phyloP scores from a whole-genome alignment of 2,113 vertebrate species.

The Anguilla japonica region DNA sequence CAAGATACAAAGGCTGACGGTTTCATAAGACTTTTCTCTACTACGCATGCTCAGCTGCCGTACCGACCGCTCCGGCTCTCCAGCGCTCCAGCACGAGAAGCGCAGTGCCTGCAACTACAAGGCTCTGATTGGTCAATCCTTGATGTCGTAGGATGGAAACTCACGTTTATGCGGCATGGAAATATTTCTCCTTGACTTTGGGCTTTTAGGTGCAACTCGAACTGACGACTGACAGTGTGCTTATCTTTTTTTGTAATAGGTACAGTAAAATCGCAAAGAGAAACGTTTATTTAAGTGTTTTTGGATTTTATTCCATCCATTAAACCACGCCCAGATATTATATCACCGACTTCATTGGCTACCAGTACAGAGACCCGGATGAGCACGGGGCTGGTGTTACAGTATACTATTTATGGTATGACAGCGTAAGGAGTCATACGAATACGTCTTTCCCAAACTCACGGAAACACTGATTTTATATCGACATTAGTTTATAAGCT shows the following conservation, averaged over 20 bases:
- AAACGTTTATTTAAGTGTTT: background rate
- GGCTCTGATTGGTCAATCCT: conserved; percentile 32
- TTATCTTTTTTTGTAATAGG: background rate
- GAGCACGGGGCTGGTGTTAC: conserved; percentile 12
- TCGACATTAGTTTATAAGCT: background rate
- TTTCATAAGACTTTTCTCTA: conserved; percentile 40
- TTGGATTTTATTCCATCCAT: background rate
- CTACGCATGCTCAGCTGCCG: conserved; percentile 39
- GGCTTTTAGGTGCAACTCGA: no score
- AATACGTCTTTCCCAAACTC: background rate
- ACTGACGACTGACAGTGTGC: background rate
- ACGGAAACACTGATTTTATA: background rate
- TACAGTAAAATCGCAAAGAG: background rate
- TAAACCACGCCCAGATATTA: conserved; percentile 25
- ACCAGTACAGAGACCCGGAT: conserved; percentile 30
- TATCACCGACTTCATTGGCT: conserved; percentile 31
- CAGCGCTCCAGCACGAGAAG: background rate
- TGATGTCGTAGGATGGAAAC: conserved; percentile 9
- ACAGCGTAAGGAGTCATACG: background rate
- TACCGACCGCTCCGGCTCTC: background rate
- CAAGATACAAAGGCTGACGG: background rate
- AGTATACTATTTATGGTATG: background rate
- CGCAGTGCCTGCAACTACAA: conserved; percentile 16
- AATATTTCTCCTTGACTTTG: conserved; percentile 1
- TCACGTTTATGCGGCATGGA: conserved; percentile 55